phyloP scores from a whole-genome alignment of 1,140 invertebrate species.

The Achatina immaculata region DNA sequence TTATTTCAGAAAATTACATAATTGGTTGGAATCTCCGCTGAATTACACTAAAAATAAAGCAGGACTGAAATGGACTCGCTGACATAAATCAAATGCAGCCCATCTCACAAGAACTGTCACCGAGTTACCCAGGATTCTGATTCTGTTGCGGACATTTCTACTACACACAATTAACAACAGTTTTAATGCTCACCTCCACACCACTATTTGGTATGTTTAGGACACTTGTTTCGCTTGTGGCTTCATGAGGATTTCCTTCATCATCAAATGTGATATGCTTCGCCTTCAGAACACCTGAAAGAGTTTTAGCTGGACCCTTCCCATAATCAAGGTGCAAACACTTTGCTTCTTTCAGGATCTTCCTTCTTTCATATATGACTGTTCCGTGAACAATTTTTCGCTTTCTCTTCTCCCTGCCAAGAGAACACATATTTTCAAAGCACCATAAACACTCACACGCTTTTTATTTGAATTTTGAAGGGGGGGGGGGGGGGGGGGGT shows the following conservation, averaged over 20 bases:
- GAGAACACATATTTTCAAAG: not conserved
- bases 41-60: no score
- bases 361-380: conserved; percentile 34
- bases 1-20: no score
- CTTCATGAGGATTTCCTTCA: conserved; percentile 20
- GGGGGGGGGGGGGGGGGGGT: no score
- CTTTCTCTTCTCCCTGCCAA: conserved; percentile 31
- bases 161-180: no score
- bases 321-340: conserved; percentile 30
- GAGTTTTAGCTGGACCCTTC: not conserved
- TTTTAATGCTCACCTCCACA: not conserved
- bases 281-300: not conserved
- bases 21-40: no score
- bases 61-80: no score
- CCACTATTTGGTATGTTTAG: not conserved
- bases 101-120: no score
- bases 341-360: conserved; percentile 38
- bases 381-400: conserved; percentile 30
- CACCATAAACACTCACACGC: not conserved
- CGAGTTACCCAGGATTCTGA: no score
- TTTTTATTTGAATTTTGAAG: not conserved
- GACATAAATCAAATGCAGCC: no score
- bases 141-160: no score
- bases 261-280: conserved; percentile 36
- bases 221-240: not conserved